phyloP scores from a whole-genome alignment of 1,140 invertebrate genomes.

The Monochamus saltuarius region DNA sequence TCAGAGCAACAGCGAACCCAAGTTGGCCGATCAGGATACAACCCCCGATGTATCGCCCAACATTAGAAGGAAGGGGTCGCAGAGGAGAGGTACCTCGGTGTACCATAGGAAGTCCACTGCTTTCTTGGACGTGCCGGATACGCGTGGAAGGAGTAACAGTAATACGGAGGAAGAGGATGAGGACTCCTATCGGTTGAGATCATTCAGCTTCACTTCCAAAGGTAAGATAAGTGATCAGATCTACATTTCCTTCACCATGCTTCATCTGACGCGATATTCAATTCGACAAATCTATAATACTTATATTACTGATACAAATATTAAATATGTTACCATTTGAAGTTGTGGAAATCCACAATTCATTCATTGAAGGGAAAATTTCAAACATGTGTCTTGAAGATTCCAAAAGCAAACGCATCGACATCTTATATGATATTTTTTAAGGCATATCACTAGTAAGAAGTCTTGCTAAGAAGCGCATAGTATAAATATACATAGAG shows the following conservation, averaged over 20 bases:
- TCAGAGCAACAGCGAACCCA: constrained; percentile 50
- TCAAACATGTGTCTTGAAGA: no score
- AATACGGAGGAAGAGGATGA: constrained; percentile 66
- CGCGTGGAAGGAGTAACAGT: constrained; percentile 29
- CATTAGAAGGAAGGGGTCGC: constrained; percentile 56
- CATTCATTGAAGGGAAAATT: no score
- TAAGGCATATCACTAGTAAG: no score
- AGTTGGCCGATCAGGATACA: constrained; percentile 45
- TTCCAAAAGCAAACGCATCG: no score
- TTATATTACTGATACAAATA: no score
- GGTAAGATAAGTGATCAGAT: constrained; percentile 54
- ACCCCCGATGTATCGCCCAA: constrained; percentile 57
- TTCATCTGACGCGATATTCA: no score
- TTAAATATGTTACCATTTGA: no score
- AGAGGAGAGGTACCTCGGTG: constrained; percentile 55
- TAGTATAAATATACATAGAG: no score
- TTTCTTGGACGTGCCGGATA: constrained; percentile 75
- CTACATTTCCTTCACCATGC: neutral
- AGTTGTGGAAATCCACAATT: no score
- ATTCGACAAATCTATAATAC: no score
- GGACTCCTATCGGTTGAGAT: constrained; percentile 80
- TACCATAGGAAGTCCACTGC: constrained; percentile 70
- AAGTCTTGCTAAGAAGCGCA: no score
- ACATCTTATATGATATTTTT: no score
- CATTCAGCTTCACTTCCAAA: constrained; percentile 87